Percentiles rank a stretch among this genome's conserved stretches.
Evolutionary conservation across 2,888 invertebrate genomes (phyloP).

Genomic region (Alloplasta piceator): DNA sequence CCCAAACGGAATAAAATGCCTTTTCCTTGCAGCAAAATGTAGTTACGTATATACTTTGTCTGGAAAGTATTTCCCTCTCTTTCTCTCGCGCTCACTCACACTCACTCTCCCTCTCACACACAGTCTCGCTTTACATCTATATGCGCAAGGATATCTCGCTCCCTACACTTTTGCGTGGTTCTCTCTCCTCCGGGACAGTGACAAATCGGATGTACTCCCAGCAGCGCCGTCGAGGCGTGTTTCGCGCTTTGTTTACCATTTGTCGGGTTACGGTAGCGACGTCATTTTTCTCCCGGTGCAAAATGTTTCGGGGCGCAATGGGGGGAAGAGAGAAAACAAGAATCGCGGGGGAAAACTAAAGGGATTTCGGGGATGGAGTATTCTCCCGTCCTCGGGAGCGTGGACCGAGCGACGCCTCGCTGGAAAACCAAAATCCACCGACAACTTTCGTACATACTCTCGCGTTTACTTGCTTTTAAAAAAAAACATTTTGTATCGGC

Average conservation of each 20-base stretch:
- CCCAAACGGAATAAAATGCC: conserved; percentile 32
- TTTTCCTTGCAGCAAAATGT: conserved; percentile 37
- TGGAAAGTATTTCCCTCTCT: conserved; percentile 41
- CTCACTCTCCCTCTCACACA: neutral
- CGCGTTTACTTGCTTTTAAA: conserved; percentile 55
- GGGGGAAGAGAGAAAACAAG: conserved; percentile 13
- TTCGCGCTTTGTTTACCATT: conserved; percentile 80
- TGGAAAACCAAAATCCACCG: conserved; percentile 30
- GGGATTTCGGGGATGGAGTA: conserved; percentile 6
- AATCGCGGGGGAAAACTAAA: neutral
- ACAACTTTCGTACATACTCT: conserved; percentile 54
- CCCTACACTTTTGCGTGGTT: conserved; percentile 24
- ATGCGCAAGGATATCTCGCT: conserved; percentile 45
- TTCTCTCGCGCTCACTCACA: neutral
- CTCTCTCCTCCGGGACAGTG: conserved; percentile 64
- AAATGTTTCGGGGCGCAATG: conserved; percentile 56
- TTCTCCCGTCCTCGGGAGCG: conserved; percentile 41
- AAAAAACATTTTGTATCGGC: conserved; percentile 8
- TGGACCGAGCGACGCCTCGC: conserved; percentile 46
- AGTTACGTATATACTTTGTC: conserved; percentile 45
- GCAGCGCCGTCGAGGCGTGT: conserved; percentile 73
- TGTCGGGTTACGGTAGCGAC: conserved; percentile 77
- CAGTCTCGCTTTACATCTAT: conserved; percentile 15
- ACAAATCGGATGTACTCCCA: conserved; percentile 69
- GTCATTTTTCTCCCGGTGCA: conserved; percentile 67